Percentiles rank a stretch among this genome's conserved stretches.
phyloP scores from a whole-genome alignment of 2,797 vertebrate genomes.

The Natrix natrix region DNA sequence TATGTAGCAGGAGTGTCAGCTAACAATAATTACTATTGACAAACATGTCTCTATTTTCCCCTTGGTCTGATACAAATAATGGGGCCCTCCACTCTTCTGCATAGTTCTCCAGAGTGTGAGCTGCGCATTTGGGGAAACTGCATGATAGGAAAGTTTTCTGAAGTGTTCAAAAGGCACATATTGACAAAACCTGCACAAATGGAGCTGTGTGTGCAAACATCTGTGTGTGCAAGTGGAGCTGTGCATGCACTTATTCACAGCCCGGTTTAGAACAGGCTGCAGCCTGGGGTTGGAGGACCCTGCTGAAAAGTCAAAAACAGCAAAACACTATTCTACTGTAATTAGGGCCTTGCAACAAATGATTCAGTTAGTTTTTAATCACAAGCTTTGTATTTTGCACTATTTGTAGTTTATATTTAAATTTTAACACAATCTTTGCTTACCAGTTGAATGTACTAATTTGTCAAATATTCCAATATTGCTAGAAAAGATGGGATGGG shows the following conservation, averaged over 20 bases:
- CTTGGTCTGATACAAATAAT: neutral
- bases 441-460: slow-evolving; percentile 8
- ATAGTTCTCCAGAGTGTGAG: neutral
- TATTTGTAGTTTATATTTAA: slow-evolving; percentile 51
- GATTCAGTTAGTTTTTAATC: slow-evolving; percentile 68
- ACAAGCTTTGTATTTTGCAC: slow-evolving; percentile 54
- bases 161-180: neutral
- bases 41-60: rapidly evolving
- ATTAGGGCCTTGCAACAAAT: slow-evolving; percentile 64
- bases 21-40: neutral
- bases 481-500: slow-evolving; percentile 37
- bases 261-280: neutral
- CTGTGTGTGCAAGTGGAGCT: neutral
- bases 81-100: neutral
- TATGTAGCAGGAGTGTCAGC: neutral
- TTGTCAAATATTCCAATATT: slow-evolving; percentile 47
- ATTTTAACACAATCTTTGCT: slow-evolving; percentile 3
- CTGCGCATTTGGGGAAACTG: neutral
- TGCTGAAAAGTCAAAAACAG: slow-evolving; percentile 59
- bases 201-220: neutral
- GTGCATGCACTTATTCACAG: neutral
- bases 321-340: slow-evolving; percentile 51
- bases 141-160: neutral
- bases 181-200: slow-evolving; percentile 1
- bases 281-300: neutral